Conservation (phyloP, 2,113 vertebrate genomes). For the Esox niger region DNA sequence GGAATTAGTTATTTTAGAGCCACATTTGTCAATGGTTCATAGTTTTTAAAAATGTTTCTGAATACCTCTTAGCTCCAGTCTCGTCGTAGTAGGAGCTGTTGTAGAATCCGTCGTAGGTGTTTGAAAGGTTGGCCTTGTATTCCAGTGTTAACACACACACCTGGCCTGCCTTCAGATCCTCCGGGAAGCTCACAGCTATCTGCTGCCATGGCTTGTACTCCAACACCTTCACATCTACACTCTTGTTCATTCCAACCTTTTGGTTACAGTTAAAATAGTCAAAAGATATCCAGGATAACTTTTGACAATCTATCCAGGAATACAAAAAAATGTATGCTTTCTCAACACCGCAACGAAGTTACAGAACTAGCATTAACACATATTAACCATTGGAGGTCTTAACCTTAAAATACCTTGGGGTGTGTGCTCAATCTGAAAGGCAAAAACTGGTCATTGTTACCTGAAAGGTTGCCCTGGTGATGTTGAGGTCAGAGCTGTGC, state of each 20-base stretch:
- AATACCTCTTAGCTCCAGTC: constrained; percentile 70
- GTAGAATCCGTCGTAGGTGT: constrained; percentile 87
- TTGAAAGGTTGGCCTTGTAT: constrained; percentile 82
- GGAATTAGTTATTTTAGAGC: too few relatives aligned
- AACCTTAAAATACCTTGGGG: too few relatives aligned
- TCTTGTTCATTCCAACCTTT: constrained; percentile 44
- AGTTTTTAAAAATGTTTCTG: background rate
- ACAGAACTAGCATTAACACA: too few relatives aligned
- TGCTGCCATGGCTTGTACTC: constrained; percentile 85
- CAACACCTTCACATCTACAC: constrained; percentile 66
- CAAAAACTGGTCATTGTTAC: too few relatives aligned
- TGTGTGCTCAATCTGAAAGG: too few relatives aligned
- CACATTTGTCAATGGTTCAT: background rate
- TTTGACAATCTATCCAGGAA: background rate
- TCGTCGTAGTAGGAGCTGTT: constrained; percentile 83
- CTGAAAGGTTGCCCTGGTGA: constrained; percentile 73
- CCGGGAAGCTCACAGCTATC: constrained; percentile 79
- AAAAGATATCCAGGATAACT: too few relatives aligned
- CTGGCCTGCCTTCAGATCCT: constrained; percentile 75
- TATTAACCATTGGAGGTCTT: too few relatives aligned
- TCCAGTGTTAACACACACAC: constrained; percentile 78
- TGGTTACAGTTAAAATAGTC: constrained; percentile 1
- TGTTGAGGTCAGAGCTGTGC: constrained; percentile 83
- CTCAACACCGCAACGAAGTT: too few relatives aligned
- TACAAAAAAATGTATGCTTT: background rate